phyloP scores from a whole-genome alignment of 92 coral and sea anemone species.

The Parazoanthus atlanticus region DNA sequence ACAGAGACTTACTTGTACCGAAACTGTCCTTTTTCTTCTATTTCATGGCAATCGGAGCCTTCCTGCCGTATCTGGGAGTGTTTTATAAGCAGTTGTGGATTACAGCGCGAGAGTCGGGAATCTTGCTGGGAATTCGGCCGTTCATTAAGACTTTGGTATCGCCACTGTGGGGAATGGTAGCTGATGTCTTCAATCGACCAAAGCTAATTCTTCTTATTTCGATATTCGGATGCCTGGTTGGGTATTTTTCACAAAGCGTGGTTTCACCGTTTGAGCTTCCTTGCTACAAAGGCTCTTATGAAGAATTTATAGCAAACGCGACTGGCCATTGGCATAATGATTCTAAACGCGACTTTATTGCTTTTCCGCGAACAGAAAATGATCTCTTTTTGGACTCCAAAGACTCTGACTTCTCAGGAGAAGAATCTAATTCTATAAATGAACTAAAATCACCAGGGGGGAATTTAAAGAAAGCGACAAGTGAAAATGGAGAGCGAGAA shows the following conservation, averaged over 20 bases:
- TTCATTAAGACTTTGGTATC: conserved; percentile 83
- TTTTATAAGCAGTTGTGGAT: conserved; percentile 91
- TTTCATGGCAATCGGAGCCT: conserved; percentile 88
- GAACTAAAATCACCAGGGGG: neutral
- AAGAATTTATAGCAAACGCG: conserved; percentile 3
- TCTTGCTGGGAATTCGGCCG: conserved; percentile 83
- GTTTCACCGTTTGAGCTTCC: conserved; percentile 88
- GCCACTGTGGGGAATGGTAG: conserved; percentile 86
- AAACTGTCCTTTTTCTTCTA: conserved; percentile 83
- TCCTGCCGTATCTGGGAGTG: conserved; percentile 86
- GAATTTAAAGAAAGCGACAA: neutral
- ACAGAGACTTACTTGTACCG: conserved; percentile 74
- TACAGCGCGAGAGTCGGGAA: conserved; percentile 82
- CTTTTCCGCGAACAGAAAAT: neutral
- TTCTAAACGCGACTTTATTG: neutral
- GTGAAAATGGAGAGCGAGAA: neutral
- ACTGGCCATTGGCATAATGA: neutral
- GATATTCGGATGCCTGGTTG: conserved; percentile 69
- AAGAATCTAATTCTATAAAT: neutral
- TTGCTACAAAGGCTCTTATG: conserved; percentile 65
- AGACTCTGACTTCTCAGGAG: neutral
- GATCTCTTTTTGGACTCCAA: neutral
- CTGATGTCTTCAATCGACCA: conserved; percentile 75
- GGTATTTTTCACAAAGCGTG: conserved; percentile 83
- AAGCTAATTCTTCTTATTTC: conserved; percentile 78